These are phyloP conservation scores for Gyps fulvus DNA, from an alignment of 2,113 vertebrate genomes.

Conservation along the genomic window DNA sequence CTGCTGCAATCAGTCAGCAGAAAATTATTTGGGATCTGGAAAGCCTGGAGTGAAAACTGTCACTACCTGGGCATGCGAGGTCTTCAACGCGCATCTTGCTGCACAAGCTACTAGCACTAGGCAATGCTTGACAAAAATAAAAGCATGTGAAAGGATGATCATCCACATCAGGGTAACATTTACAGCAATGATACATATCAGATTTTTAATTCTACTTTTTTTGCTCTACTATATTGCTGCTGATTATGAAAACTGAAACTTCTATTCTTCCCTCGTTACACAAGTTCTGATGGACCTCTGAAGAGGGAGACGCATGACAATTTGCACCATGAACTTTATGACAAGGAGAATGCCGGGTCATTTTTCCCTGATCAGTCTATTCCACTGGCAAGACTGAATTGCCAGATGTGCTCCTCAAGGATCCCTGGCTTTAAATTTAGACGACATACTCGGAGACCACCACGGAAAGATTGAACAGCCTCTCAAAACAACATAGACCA, in stretches of 20 bases:
- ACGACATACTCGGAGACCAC: fast-evolving
- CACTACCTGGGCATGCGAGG: background rate
- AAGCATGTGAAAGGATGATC: background rate
- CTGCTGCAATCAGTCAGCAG: background rate
- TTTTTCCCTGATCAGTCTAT: background rate
- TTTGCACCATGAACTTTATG: background rate
- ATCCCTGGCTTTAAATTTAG: background rate
- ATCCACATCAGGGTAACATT: background rate
- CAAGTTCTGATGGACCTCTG: background rate
- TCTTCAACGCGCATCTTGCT: background rate
- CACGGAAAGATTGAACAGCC: background rate
- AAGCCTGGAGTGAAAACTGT: background rate
- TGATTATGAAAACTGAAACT: background rate
- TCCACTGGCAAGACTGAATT: background rate
- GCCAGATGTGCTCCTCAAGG: background rate
- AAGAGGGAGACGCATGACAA: fast-evolving
- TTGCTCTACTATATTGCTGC: background rate
- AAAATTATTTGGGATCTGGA: background rate
- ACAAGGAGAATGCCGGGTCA: background rate
- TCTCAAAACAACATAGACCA: background rate
- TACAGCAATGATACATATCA: background rate
- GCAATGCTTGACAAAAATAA: background rate
- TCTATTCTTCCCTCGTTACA: background rate
- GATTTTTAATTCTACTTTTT: background rate
- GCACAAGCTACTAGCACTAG: background rate